Evolutionary conservation across 2,888 invertebrate genomes (phyloP).

Genomic region (Himalopsyche japonica): DNA sequence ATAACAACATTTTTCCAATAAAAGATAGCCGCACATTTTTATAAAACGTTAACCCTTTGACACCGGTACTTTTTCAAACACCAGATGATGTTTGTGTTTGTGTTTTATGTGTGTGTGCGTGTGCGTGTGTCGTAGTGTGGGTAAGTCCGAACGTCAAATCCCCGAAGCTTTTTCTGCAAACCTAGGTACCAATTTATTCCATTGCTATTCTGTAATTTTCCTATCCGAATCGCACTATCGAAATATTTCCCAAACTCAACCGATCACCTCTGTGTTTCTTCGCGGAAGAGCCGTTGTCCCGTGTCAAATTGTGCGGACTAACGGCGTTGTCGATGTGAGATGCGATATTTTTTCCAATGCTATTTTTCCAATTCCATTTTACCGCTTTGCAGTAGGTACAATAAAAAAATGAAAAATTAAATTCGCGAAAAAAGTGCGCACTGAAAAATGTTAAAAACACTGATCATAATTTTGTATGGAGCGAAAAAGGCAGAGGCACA

Average conservation of each 20-base stretch:
- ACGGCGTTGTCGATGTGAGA: background rate
- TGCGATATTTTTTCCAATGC: constrained; percentile 39
- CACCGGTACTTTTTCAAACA: background rate
- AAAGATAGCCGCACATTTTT: background rate
- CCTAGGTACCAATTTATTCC: constrained; percentile 41
- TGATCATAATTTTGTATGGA: constrained; percentile 40
- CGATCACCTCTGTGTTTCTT: background rate
- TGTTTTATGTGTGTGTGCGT: background rate
- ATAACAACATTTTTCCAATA: background rate
- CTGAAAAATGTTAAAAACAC: constrained; percentile 41
- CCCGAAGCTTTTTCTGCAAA: constrained; percentile 41
- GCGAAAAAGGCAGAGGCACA: constrained; percentile 20
- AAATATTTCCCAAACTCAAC: background rate
- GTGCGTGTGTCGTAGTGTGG: constrained; percentile 16
- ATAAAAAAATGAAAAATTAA: constrained; percentile 40
- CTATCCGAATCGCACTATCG: constrained; percentile 17
- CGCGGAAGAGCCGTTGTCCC: background rate
- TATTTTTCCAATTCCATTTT: constrained; percentile 41
- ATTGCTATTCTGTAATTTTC: constrained; percentile 40
- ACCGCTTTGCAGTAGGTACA: constrained; percentile 40
- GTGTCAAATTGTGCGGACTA: background rate
- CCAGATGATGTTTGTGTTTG: background rate
- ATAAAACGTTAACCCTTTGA: background rate
- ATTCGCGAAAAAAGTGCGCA: constrained; percentile 41
- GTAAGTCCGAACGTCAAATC: constrained; percentile 41